A percentile compares a stretch with the other conserved stretches of the same genome.
These are phyloP conservation scores for Dynastes hyllus DNA, from an alignment of 2,888 invertebrate species.

Conservation along the genomic window DNA sequence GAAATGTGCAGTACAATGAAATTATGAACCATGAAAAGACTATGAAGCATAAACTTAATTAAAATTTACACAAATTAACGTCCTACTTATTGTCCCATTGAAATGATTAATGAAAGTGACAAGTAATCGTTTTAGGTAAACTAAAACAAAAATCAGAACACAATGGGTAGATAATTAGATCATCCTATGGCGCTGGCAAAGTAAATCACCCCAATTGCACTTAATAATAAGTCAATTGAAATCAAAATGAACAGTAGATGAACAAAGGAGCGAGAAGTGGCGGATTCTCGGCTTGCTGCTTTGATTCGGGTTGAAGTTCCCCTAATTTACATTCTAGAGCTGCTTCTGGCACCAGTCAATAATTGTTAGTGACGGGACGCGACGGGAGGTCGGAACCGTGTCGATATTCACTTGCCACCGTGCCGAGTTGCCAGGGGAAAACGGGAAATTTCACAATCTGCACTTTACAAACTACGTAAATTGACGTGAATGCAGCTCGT, in stretches of 20 bases:
- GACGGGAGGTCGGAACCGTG: conserved; percentile 56
- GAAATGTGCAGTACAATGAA: too few relatives aligned
- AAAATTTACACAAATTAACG: conserved; percentile 27
- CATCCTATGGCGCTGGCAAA: conserved; percentile 51
- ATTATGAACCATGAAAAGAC: too few relatives aligned
- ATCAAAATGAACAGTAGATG: conserved; percentile 62
- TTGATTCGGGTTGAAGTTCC: conserved; percentile 65
- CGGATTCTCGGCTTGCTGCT: conserved; percentile 65
- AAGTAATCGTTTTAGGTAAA: conserved; percentile 45
- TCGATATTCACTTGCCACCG: conserved; percentile 50
- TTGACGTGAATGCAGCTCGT: conserved; percentile 17
- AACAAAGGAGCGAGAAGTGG: conserved; percentile 59
- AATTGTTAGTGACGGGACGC: conserved; percentile 62
- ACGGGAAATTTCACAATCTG: conserved; percentile 45
- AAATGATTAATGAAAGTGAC: conserved; percentile 34
- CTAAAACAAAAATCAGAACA: conserved; percentile 53
- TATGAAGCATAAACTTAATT: neutral
- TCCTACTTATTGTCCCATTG: conserved; percentile 16
- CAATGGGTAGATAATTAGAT: conserved; percentile 52
- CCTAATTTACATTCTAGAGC: conserved; percentile 65
- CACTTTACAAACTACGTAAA: conserved; percentile 31
- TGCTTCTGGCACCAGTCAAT: conserved; percentile 65
- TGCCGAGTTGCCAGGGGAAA: conserved; percentile 39
- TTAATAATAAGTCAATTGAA: conserved; percentile 64
- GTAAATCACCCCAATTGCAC: conserved; percentile 60